phyloP scores from a whole-genome alignment of 2,113 vertebrate genomes.

The Erythrolamprus reginae region DNA sequence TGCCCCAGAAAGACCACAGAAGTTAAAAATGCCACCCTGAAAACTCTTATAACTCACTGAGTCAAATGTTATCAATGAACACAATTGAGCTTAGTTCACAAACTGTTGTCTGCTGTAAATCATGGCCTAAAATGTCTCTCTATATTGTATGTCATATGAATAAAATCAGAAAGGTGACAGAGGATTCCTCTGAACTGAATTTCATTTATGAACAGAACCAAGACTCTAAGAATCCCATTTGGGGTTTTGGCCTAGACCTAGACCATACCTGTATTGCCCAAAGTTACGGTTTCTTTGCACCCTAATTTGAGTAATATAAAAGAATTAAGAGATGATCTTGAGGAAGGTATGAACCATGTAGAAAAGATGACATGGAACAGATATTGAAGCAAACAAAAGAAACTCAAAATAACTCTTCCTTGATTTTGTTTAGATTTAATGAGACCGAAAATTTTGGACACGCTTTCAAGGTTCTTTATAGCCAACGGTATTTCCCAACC shows the following conservation, averaged over 20 bases:
- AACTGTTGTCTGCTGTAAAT: not conserved
- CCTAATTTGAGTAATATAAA: not conserved
- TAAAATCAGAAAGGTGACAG: not conserved
- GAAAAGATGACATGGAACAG: not conserved
- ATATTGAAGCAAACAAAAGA: not conserved
- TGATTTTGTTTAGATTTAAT: not conserved
- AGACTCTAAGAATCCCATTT: not conserved
- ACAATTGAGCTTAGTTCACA: not conserved
- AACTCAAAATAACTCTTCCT: not conserved
- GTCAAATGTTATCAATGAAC: not conserved
- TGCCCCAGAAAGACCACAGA: not conserved
- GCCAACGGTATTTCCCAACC: too few relatives aligned
- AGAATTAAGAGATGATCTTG: not conserved
- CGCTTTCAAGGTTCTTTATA: not conserved
- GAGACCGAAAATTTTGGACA: not conserved
- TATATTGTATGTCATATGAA: not conserved
- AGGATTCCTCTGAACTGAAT: too few relatives aligned
- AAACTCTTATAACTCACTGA: not conserved
- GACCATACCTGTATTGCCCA: too few relatives aligned
- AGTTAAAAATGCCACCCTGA: not conserved
- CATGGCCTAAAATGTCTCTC: too few relatives aligned
- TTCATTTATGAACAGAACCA: not conserved
- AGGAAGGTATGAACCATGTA: not conserved
- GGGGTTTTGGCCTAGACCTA: not conserved
- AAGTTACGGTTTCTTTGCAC: not conserved